phyloP scores from a whole-genome alignment of 2,888 invertebrate genomes.

The Suillia variegata region DNA sequence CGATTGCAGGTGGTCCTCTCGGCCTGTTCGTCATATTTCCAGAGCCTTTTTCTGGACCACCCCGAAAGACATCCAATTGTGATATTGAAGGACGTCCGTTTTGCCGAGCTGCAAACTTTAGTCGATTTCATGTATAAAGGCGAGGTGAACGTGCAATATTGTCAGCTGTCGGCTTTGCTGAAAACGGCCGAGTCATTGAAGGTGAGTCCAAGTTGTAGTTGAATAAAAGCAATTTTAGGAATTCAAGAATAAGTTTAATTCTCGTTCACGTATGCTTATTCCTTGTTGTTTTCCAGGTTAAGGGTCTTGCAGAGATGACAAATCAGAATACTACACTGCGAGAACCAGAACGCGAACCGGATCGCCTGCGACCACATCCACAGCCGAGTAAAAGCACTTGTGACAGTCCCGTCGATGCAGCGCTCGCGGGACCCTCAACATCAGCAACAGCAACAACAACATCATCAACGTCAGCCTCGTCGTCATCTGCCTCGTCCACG shows the following conservation, averaged over 20 bases:
- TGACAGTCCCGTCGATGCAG: slow-evolving; percentile 47
- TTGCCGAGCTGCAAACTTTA: slow-evolving; percentile 86
- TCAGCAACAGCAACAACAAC: slow-evolving; percentile 31
- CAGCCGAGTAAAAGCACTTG: slow-evolving; percentile 52
- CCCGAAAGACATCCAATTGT: slow-evolving; percentile 92
- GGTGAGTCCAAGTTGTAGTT: slow-evolving; percentile 59
- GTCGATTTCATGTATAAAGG: slow-evolving; percentile 97
- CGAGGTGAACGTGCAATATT: slow-evolving; percentile 93
- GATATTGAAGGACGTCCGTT: slow-evolving; percentile 92
- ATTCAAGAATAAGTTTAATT: too few species aligned
- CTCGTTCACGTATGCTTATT: too few species aligned
- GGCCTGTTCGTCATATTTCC: slow-evolving; percentile 95
- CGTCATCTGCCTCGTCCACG: slow-evolving; percentile 5
- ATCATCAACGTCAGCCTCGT: slow-evolving; percentile 13
- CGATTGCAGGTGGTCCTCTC: slow-evolving; percentile 87
- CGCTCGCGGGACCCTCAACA: slow-evolving; percentile 36
- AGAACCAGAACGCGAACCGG: slow-evolving; percentile 63
- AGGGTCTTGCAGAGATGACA: slow-evolving; percentile 92
- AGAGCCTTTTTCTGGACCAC: slow-evolving; percentile 90
- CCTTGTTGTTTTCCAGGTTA: slow-evolving; percentile 69
- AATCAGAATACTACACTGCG: slow-evolving; percentile 71
- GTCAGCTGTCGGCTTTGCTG: slow-evolving; percentile 86
- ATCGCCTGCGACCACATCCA: slow-evolving; percentile 60
- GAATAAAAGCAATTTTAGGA: too few species aligned
- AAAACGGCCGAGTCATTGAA: slow-evolving; percentile 92